A percentile compares a stretch with the other conserved stretches of the same genome.
phyloP scores from a whole-genome alignment of 2,113 vertebrate genomes.

The Forbesichthys papilliferus region DNA sequence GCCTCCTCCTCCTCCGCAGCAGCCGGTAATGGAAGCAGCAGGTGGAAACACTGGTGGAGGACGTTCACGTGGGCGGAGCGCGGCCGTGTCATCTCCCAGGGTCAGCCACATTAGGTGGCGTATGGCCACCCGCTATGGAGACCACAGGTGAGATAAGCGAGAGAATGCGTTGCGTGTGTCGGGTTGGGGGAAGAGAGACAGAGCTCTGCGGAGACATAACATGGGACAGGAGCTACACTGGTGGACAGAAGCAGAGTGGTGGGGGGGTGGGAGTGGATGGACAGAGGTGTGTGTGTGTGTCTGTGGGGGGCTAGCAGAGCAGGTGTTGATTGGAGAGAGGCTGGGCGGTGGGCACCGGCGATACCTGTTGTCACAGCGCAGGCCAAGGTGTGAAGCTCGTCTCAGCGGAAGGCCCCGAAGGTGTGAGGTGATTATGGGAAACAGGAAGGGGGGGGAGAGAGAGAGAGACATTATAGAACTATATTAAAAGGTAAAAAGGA shows the following conservation, averaged over 20 bases:
- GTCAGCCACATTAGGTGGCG: constrained; percentile 8
- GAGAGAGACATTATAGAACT: constrained; percentile 39
- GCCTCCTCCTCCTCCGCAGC: too few relatives aligned
- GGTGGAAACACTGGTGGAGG: constrained; percentile 9
- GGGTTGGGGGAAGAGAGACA: background rate
- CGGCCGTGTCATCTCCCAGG: constrained; percentile 29
- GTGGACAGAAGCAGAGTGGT: constrained; percentile 29
- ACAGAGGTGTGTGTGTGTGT: constrained; percentile 14
- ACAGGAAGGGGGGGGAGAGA: constrained; percentile 44
- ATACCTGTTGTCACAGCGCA: constrained; percentile 72
- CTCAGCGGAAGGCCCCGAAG: constrained; percentile 67
- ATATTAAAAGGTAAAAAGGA: constrained; percentile 58
- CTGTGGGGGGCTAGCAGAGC: constrained; percentile 50
- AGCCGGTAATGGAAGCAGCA: constrained; percentile 10
- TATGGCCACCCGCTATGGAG: constrained; percentile 25
- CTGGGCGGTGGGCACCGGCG: constrained; percentile 64
- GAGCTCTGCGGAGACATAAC: background rate
- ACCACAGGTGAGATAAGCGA: constrained; percentile 3
- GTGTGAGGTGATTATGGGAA: constrained; percentile 74
- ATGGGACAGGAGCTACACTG: constrained; percentile 25
- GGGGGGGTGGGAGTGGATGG: constrained; percentile 37
- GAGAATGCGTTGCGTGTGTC: constrained; percentile 27
- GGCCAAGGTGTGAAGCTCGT: constrained; percentile 69
- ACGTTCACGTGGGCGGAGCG: background rate
- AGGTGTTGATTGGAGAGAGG: constrained; percentile 78